Conservation (phyloP, 2,113 vertebrate species). For the Typhlomys cinereus region DNA sequence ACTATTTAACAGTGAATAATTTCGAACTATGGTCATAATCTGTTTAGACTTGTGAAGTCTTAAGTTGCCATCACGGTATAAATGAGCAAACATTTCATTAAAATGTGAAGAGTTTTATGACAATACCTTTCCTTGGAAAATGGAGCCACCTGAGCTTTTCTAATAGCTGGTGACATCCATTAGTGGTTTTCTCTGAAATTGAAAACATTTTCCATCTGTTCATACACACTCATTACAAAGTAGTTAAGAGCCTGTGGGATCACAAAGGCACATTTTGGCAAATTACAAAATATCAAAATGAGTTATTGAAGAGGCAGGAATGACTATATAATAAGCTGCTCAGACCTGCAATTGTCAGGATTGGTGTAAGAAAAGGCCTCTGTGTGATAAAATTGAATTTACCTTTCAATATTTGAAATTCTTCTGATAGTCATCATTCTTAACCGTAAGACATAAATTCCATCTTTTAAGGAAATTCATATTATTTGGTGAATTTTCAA, state of each 20-base stretch:
- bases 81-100: constrained; percentile 87
- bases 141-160: constrained; percentile 83
- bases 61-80: constrained; percentile 80
- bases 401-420: constrained; percentile 50
- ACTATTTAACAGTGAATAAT: constrained; percentile 80
- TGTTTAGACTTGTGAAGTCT: constrained; percentile 77
- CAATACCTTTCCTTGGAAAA: constrained; percentile 81
- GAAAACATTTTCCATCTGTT: constrained; percentile 89
- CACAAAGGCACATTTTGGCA: constrained; percentile 81
- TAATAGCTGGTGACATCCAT: constrained; percentile 87
- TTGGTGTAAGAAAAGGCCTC: constrained; percentile 65
- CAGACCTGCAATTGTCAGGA: constrained; percentile 73
- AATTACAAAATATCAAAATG: constrained; percentile 87
- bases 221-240: constrained; percentile 85
- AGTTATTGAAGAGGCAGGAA: constrained; percentile 83
- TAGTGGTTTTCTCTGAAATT: constrained; percentile 84
- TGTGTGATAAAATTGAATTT: constrained; percentile 59
- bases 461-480: constrained; percentile 28
- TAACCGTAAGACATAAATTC: neutral
- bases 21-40: constrained; percentile 73
- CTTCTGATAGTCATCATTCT: neutral
- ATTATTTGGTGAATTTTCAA: constrained; percentile 46
- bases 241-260: constrained; percentile 86
- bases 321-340: constrained; percentile 80
- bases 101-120: constrained; percentile 83